A percentile compares a stretch with the other conserved stretches of the same genome.
These are phyloP conservation scores for Actenoides hombroni DNA, from an alignment of 2,113 vertebrate species.

Conservation along the genomic window DNA sequence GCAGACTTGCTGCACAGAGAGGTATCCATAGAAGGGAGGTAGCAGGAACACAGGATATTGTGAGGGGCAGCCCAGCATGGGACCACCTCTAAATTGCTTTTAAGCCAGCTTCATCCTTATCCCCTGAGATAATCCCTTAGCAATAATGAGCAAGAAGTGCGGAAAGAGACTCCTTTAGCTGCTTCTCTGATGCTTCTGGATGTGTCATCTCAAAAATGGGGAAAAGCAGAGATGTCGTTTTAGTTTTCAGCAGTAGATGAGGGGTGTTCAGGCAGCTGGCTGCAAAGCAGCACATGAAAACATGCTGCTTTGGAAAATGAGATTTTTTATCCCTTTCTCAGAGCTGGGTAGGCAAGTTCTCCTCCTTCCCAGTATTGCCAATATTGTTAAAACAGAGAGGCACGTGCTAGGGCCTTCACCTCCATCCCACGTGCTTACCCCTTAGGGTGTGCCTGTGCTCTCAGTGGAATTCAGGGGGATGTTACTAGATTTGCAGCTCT, in stretches of 20 bases:
- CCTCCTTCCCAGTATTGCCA: neutral
- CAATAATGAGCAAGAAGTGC: neutral
- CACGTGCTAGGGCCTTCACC: neutral
- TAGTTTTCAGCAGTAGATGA: neutral
- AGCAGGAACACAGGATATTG: neutral
- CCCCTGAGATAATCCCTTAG: neutral
- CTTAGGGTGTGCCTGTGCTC: neutral
- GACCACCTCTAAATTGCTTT: neutral
- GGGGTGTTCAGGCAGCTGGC: neutral
- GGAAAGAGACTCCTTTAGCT: neutral
- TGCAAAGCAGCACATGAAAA: neutral
- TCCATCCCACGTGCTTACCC: neutral
- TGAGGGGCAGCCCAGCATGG: accelerated
- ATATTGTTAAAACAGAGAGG: neutral
- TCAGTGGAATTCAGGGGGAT: accelerated
- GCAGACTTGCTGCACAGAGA: neutral
- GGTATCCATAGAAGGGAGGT: neutral
- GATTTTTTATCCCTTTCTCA: neutral
- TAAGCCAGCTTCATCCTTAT: neutral
- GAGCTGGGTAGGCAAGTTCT: neutral
- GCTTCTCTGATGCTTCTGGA: neutral
- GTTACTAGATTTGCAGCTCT: neutral
- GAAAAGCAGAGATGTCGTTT: neutral
- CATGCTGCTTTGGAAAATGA: neutral
- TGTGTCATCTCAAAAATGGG: neutral